Evolutionary conservation across 2,113 vertebrate genomes (phyloP), one percentile per base, ranked within the genome.

Genomic region (Andinoacara biseriatus): DNA sequence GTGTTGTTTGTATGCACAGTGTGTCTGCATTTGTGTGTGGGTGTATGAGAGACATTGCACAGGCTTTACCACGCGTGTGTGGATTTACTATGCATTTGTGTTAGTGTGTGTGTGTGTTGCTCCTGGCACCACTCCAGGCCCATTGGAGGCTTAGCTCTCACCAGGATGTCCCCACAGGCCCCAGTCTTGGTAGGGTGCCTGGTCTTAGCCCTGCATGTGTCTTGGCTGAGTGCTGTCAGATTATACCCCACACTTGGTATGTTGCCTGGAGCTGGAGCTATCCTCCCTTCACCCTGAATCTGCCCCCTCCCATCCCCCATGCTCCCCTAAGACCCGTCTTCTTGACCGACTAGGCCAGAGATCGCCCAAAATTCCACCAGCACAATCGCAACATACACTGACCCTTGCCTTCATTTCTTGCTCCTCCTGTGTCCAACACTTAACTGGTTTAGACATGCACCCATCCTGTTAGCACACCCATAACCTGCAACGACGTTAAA

Each of bases 141-240:
- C 72, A 82, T 80, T 81, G 88, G 85, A 87, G 91, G 90, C 91
- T 93, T 92, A 93, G 79, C 89, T 89, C 95, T 93, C 93, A 87
- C 92, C 92, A 93, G 94, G 95, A 94, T 77, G 84, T 94, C 94
- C 94, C 92, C 86, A 79, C 87, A 93, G 91, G 92, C 93, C 91
- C 84, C 57, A 33, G 92, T 80, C 92, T 93, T 95, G 94, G 94
- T 95, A 86, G 92, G 94, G 91, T 81, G 94, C 92, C 93, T 94
- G 90, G 88, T 93, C 88, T 94, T 94, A 94, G 92, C 92, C 91
- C 94, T 92, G 91, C 91, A 90, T 94, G 89, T 72, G 87, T 93
- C 92, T 90, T 90, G 95, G 90, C 92, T 89, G 92, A 94, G 86
- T 83, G 84, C 91, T 87, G 92, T 93, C 94, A 94, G 92, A 95